Evolutionary conservation across 2,113 vertebrate species (phyloP).

Genomic region (Morone chrysops): DNA sequence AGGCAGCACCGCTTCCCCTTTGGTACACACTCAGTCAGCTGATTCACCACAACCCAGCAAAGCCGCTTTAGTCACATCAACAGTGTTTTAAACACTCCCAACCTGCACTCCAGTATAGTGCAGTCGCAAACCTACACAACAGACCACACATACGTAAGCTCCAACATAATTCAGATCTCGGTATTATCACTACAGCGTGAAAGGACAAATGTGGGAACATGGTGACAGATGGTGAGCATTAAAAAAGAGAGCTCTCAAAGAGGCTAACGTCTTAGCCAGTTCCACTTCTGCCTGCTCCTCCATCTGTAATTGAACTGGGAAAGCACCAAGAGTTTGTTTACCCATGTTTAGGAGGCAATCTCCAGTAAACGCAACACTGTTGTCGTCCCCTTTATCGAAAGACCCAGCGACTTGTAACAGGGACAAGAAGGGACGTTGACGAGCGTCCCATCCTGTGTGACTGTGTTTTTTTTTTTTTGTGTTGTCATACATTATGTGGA

Average conservation of each 20-base stretch:
- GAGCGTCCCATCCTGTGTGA: background rate
- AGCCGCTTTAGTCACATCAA: slow-evolving; percentile 44
- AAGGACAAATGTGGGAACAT: slow-evolving; percentile 13
- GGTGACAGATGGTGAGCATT: slow-evolving; percentile 34
- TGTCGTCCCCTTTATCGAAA: background rate
- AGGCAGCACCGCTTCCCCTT: slow-evolving; percentile 70
- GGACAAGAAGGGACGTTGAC: background rate
- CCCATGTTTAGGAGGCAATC: slow-evolving; percentile 24
- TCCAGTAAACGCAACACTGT: background rate
- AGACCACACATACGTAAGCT: background rate
- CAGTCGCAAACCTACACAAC: slow-evolving; percentile 7
- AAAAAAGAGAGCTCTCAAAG: slow-evolving; percentile 12
- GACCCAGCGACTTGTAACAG: background rate
- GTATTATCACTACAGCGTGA: background rate
- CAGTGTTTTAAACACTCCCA: slow-evolving; percentile 27
- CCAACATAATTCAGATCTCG: slow-evolving; percentile 10
- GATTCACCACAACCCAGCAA: slow-evolving; percentile 53
- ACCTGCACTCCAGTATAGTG: slow-evolving; percentile 2
- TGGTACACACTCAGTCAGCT: slow-evolving; percentile 62
- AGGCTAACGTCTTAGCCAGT: slow-evolving; percentile 37
- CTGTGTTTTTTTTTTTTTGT: slow-evolving; percentile 15
- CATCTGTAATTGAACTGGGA: slow-evolving; percentile 32
- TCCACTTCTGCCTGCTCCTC: slow-evolving; percentile 16
- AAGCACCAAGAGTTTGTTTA: slow-evolving; percentile 25
- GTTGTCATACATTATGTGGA: too few species aligned